A percentile compares a stretch with the other conserved stretches of the same genome.
phyloP scores from a whole-genome alignment of 2,113 vertebrate genomes.

The Carlito syrichta region DNA sequence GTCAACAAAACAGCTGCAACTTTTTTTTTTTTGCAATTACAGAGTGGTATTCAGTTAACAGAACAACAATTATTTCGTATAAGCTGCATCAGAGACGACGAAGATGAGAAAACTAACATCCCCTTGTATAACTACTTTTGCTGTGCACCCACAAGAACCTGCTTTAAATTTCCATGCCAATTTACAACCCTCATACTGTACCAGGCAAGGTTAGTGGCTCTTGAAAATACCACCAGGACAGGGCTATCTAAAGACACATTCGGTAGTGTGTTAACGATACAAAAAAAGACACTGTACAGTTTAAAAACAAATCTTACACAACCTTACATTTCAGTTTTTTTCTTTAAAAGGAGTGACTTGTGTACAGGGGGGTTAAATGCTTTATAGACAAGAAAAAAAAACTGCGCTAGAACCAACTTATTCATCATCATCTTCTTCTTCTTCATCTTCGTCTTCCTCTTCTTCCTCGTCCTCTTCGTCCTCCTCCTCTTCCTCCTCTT shows the following conservation, averaged over 20 bases:
- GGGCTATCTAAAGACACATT: conserved; percentile 91
- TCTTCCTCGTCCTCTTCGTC: too few species aligned
- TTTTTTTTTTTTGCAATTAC: too few species aligned
- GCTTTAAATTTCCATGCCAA: conserved; percentile 86
- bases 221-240: conserved; percentile 92
- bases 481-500: too few species aligned
- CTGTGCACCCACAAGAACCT: conserved; percentile 90
- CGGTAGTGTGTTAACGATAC: conserved; percentile 96
- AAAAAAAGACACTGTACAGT: conserved; percentile 95
- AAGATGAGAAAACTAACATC: too few species aligned
- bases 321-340: conserved; percentile 84
- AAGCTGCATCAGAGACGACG: too few species aligned
- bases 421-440: too few species aligned
- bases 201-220: conserved; percentile 92
- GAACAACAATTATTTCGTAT: too few species aligned
- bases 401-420: too few species aligned
- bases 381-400: conserved; percentile 92
- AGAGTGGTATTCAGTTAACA: too few species aligned
- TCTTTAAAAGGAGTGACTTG: conserved; percentile 92
- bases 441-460: too few species aligned
- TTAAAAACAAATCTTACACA: conserved; percentile 96
- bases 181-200: conserved; percentile 90
- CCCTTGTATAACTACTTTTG: too few species aligned
- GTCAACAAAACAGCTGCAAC: conserved; percentile 87
- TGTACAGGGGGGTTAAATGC: conserved; percentile 93